phyloP scores from a whole-genome alignment of 2,888 invertebrate species.

The Corythucha ciliata region DNA sequence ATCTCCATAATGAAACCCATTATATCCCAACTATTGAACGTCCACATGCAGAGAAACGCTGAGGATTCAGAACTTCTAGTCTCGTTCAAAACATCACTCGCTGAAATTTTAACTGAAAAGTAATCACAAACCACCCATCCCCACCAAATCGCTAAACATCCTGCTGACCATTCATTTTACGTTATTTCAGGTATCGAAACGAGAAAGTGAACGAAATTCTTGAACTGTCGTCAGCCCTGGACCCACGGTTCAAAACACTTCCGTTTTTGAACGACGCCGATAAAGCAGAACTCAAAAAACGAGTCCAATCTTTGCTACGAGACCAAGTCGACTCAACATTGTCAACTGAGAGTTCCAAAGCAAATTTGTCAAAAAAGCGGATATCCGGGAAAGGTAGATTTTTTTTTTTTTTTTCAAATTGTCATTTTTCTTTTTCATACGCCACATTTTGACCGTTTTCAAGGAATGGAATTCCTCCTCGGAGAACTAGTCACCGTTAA shows the following conservation, averaged over 20 bases:
- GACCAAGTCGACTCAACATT: background rate
- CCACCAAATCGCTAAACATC: no score
- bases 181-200: conserved; percentile 41
- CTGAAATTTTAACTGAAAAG: conserved; percentile 22
- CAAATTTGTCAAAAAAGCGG: conserved; percentile 20
- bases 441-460: conserved; percentile 1
- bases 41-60: conserved; percentile 42
- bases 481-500: conserved; percentile 41
- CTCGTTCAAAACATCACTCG: conserved; percentile 18
- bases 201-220: conserved; percentile 41
- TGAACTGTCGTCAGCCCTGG: conserved; percentile 44
- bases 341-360: conserved; percentile 13
- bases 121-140: no score
- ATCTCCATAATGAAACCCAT: conserved; percentile 46
- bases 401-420: background rate
- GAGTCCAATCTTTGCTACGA: conserved; percentile 18
- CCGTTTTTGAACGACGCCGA: conserved; percentile 44
- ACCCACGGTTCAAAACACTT: conserved; percentile 46
- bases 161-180: no score
- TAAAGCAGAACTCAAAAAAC: conserved; percentile 39
- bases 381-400: conserved; percentile 21
- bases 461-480: conserved; percentile 44
- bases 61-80: conserved; percentile 23
- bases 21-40: conserved; percentile 45
- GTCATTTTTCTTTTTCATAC: background rate